phyloP scores from a whole-genome alignment of 2,888 invertebrate species.

The Pinctada fucata region DNA sequence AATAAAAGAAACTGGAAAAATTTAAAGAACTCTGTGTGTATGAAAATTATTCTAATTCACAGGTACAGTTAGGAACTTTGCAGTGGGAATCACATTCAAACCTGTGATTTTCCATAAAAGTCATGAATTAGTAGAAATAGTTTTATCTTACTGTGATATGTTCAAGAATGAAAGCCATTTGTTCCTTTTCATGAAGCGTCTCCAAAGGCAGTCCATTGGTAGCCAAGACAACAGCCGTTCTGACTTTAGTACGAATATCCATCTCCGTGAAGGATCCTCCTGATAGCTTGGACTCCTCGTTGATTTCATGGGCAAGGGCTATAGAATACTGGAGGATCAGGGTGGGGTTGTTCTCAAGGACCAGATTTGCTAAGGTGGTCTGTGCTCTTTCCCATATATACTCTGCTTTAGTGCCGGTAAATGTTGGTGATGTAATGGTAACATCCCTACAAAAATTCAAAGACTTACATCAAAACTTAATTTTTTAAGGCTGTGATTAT shows the following conservation, averaged over 20 bases:
- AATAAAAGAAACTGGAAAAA: background rate
- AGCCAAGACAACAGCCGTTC: conserved; percentile 55
- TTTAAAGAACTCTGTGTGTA: background rate
- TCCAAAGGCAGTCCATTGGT: conserved; percentile 50
- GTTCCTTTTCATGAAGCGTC: conserved; percentile 53
- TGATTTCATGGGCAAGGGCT: conserved; percentile 57
- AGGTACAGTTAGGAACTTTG: too few species aligned
- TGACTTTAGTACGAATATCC: conserved; percentile 47
- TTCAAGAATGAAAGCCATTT: conserved; percentile 55
- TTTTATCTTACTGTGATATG: conserved; percentile 53
- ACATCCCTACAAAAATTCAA: conserved; percentile 43
- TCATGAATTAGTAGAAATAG: too few species aligned
- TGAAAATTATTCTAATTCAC: too few species aligned
- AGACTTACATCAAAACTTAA: background rate
- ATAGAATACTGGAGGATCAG: conserved; percentile 60
- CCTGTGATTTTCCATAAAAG: too few species aligned
- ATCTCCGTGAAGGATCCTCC: conserved; percentile 27
- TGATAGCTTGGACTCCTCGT: conserved; percentile 52
- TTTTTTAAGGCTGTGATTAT: background rate
- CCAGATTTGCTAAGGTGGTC: conserved; percentile 45
- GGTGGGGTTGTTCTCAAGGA: conserved; percentile 58
- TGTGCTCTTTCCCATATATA: conserved; percentile 48
- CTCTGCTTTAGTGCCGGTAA: conserved; percentile 41
- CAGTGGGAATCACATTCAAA: too few species aligned
- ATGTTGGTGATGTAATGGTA: conserved; percentile 34